These are phyloP conservation scores for Parambassis ranga DNA, from an alignment of 2,797 vertebrate genomes.

Conservation along the genomic window DNA sequence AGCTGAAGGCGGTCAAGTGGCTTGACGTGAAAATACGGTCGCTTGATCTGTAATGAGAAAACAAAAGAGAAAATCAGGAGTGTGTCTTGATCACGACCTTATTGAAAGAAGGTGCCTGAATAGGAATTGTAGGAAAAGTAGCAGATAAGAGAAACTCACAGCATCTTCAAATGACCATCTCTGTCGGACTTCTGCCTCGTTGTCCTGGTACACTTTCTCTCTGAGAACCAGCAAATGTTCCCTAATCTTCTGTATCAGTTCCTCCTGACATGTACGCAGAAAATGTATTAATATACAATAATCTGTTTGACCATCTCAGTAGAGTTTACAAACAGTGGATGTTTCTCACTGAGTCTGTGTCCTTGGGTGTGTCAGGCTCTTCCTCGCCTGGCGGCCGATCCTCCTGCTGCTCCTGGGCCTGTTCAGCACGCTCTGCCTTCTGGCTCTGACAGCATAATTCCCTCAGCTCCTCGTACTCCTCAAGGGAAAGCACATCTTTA, in stretches of 20 bases:
- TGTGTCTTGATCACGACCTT: background rate
- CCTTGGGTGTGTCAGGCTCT: conserved; percentile 67
- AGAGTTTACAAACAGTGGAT: background rate
- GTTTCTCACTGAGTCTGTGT: conserved; percentile 60
- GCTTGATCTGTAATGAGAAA: conserved; percentile 79
- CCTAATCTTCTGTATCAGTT: conserved; percentile 80
- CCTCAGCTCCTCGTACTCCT: conserved; percentile 82
- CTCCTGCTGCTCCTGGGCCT: conserved; percentile 68
- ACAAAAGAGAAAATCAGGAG: background rate
- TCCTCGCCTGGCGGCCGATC: conserved; percentile 85
- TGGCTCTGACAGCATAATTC: conserved; percentile 76
- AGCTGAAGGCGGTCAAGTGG: conserved; percentile 84
- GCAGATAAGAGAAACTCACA: conserved; percentile 58
- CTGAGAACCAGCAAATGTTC: conserved; percentile 78
- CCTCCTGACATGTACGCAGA: conserved; percentile 71
- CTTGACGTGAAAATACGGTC: conserved; percentile 87
- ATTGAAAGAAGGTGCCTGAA: background rate
- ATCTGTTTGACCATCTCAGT: background rate
- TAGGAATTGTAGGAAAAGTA: background rate
- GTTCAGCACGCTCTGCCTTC: conserved; percentile 70
- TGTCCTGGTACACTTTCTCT: conserved; percentile 80
- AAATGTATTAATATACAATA: background rate
- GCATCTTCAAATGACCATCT: conserved; percentile 86
- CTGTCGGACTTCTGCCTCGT: conserved; percentile 84
- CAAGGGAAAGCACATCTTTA: conserved; percentile 72